phyloP scores from a whole-genome alignment of 2,797 vertebrate species.

The Gymnopithys bicolor region DNA sequence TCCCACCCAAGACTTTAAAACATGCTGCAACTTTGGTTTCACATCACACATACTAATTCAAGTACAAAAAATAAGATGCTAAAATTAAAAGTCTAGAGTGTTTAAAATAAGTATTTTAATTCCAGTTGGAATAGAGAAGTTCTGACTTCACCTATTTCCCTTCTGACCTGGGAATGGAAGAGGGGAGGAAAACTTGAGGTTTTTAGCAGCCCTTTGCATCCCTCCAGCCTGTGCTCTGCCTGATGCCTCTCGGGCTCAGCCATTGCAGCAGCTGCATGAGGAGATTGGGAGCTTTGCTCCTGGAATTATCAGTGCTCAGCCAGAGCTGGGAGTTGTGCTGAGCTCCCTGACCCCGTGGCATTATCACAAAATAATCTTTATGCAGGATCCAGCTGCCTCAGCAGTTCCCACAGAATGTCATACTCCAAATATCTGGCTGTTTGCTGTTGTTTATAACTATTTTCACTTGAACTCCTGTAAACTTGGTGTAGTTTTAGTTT shows the following conservation, averaged over 20 bases:
- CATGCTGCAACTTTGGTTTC: not conserved
- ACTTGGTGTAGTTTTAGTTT: not conserved
- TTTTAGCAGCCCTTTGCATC: not conserved
- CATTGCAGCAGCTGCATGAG: accelerated
- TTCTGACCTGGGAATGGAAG: not conserved
- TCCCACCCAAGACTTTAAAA: accelerated
- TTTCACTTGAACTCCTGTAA: not conserved
- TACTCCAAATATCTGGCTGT: not conserved
- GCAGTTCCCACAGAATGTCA: not conserved
- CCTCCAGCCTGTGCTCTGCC: accelerated
- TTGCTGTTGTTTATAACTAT: not conserved
- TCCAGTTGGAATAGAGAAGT: not conserved
- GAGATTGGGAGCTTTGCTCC: not conserved
- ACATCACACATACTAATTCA: not conserved
- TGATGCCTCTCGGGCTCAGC: not conserved
- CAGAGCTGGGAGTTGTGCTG: not conserved
- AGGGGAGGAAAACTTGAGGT: accelerated
- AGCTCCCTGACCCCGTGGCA: not conserved
- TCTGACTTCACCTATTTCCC: accelerated
- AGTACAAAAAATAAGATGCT: not conserved
- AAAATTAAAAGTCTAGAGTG: not conserved
- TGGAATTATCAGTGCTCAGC: not conserved
- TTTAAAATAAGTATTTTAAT: not conserved
- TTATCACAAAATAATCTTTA: not conserved
- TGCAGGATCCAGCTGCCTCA: not conserved